Evolutionary conservation across 2,888 invertebrate species (phyloP), one percentile per base, ranked within the genome.

Genomic region (Drosophila meridiana): DNA sequence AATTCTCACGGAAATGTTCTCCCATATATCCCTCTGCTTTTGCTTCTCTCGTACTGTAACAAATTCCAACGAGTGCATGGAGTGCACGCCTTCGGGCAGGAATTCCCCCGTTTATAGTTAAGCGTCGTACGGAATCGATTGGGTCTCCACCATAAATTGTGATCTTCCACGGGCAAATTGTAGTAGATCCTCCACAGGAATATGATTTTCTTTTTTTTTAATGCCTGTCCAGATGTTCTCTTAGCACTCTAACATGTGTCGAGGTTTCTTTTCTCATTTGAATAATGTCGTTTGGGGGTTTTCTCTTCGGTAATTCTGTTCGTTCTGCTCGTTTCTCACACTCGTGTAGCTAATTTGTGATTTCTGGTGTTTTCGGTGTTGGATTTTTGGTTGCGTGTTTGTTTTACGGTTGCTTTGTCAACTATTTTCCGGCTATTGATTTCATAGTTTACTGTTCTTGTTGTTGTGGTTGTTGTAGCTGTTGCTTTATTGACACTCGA

Each of bases 371-470:
- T 90, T 90, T 87, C 65, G 82, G 87, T 90, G 72, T 92, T 90
- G 89, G 81, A 73, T 88, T 89, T 81, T 87, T 82, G 76, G 67
- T 53, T 66, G 63, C 67, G 66, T 79, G 74, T 89, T 85, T 89
- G 73, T 76, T 83, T 90, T 80, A 88, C 81, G 89, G 82, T 82
- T 80, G 83, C 83, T 84, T 89, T 80, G 76, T 81, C 84, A 86
- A 86, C 91, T 80, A 92, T 92, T 91, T 91, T 91, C 91, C 91
- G 91, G 91, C 89, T 82, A 90, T 91, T 91, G 90, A 78, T 83
- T 87, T 78, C 75, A 61, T 61, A 50, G 40, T 42, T 11, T 11
- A 2, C 2, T 40, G 28, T 36, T 36, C n/a, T 8, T 9, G 58
- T 26, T 7, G 38, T 66, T 36, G 32, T 7, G 7, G 56, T 28